Evolutionary conservation across 2,113 vertebrate species (phyloP), one percentile per base, ranked within the genome.

Genomic region (Trematocara macrostoma): DNA sequence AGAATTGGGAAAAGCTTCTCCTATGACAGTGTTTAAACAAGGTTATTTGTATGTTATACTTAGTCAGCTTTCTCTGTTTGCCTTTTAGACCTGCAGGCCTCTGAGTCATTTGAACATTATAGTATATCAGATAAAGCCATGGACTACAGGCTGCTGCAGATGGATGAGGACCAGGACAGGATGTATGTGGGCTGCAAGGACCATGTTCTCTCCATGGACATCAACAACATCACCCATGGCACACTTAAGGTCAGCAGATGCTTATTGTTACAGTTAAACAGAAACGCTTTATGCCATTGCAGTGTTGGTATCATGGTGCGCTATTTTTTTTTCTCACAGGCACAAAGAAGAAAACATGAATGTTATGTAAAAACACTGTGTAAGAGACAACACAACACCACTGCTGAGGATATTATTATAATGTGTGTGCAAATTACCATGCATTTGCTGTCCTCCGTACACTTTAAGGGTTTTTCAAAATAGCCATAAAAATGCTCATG

Each of bases 101-200:
- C 97, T 9, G 97, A 96, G 94, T 97, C 98, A 15, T 97, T 97
- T 5, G 97, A 99, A 84, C 96, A 97, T 93, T 97, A 97, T 95
- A 97, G 96, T 78, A 94, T 99, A 79, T 97, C 97, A 16, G 97
- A 98, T 57, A 96, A 96, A 74, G 96, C 97, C 20, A 97, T 99
- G 95, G 99, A 99, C 96, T 99, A 99, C 95, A 97, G 98, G 95
- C 98, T 99, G 95, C 97, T 99, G 89, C 95, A 98, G 31, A 97
- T 99, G 99, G 98, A 99, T 88, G 99, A 99, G 96, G 99, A 99
- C 95, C 99, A 99, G 93, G 99, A 99, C 93, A 96, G 97, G 31
- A 97, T 99, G 95, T 99, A 99, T 1, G 97, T 99, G 94, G 99
- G 99, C 94, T 98, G 98, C 95, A 99, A 99, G 95, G 98, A 99